These are phyloP conservation scores for Cactoblastis cactorum DNA, from an alignment of 2,888 invertebrate species.

Conservation along the genomic window DNA sequence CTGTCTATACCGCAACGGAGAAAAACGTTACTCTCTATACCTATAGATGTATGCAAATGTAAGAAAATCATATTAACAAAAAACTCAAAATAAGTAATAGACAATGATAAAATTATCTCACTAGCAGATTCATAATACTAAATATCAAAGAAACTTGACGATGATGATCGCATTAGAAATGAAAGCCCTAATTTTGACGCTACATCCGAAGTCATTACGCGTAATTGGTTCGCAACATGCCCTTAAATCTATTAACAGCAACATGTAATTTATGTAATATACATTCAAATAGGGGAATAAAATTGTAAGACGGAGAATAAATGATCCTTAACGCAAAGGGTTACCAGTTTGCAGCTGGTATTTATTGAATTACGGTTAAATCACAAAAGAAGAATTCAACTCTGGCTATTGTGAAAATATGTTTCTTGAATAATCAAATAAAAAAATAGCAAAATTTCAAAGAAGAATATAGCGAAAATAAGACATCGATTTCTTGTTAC, in stretches of 20 bases:
- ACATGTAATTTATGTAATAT: constrained; percentile 7
- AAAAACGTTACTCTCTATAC: too few species aligned
- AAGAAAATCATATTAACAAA: too few species aligned
- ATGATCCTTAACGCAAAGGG: constrained; percentile 20
- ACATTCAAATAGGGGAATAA: constrained; percentile 13
- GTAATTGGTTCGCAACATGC: neutral
- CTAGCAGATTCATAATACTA: neutral
- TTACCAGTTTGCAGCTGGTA: neutral
- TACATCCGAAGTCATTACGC: neutral
- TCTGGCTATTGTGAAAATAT: neutral
- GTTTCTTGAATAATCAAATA: neutral
- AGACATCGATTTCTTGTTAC: neutral
- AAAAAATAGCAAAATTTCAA: too few species aligned
- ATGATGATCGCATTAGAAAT: neutral
- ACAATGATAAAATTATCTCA: too few species aligned
- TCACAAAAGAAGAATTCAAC: neutral
- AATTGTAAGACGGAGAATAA: constrained; percentile 17
- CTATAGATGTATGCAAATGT: too few species aligned
- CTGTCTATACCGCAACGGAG: too few species aligned
- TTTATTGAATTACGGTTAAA: constrained; percentile 5
- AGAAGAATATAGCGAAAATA: neutral
- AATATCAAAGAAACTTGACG: neutral
- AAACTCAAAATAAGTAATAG: too few species aligned
- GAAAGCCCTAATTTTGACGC: constrained; percentile 5
- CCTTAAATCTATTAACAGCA: constrained; percentile 10